Base-by-base conservation (phyloP, 1,140 invertebrate species). In the Macrobrachium nipponense region DNA sequence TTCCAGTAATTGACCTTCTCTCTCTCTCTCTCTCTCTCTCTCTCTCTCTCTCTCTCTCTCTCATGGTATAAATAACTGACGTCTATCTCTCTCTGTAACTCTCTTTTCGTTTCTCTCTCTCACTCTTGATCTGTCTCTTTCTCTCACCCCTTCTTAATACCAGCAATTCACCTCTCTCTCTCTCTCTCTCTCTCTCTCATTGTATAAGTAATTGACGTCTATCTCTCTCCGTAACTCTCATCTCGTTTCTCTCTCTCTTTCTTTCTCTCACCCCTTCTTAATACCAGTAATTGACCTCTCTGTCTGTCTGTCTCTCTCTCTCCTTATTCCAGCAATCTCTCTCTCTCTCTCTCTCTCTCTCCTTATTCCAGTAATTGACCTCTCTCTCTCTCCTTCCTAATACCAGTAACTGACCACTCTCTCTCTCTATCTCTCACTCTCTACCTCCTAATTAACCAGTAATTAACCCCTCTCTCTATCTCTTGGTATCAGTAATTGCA, bases 281-380 rank as follows among this genome's bases (percentile, higher is more conserved):
- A 7, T 20, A 18, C 17, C 72, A 8, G 8, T 18, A 23, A 20
- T 43, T 8, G 8, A 17, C 20, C 62, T 64, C 62, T 64, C 62
- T 77, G 36, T 77, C 75, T 77, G 36, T 77, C 75, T 77, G 36
- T 77, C 75, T 77, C 75, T 77, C 75, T 73, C 27, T 73, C 70
- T 36, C 27, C 4, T 4, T 36, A 1, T 36, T n/a, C n/a, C n/a
- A n/a, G n/a, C n/a, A n/a, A n/a, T 36, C 27, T 36, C 27, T 36
- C 27, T 36, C 27, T 36, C 27, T 36, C 27, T 36, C 27, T 36
- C 27, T 36, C 27, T 36, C 27, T 36, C 1, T 4, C 27, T 36
- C 27, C 1, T 36, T 36, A 36, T 36, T 2, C 27, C 27, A 36
- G 27, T 36, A 36, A 36, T 36, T 36, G 27, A 36, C 27, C 27